Percentiles rank a stretch among this genome's conserved stretches.
These are phyloP conservation scores for Gymnobelideus leadbeateri DNA, from an alignment of 2,113 vertebrate species.

Conservation along the genomic window DNA sequence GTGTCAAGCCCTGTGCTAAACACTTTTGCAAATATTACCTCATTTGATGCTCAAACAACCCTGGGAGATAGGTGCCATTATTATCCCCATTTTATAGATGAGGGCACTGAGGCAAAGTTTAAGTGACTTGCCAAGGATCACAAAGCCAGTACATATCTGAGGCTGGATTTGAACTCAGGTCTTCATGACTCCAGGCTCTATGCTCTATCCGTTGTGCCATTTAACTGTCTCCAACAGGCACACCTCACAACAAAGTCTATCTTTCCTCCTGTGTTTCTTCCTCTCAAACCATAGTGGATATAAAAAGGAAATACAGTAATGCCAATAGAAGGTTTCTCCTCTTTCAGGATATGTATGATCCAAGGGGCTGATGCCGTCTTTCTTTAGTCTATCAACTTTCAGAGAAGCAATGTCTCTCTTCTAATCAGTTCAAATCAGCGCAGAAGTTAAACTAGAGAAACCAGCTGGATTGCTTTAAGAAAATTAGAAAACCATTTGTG, in stretches of 20 bases:
- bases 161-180: no score
- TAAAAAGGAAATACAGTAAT: neutral
- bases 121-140: no score
- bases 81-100: no score
- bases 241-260: neutral
- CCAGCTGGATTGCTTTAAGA: neutral
- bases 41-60: no score
- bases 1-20: no score
- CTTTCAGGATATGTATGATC: neutral
- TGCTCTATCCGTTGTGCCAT: neutral
- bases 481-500: neutral
- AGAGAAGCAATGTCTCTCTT: neutral
- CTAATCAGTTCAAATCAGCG: neutral
- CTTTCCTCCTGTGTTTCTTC: neutral
- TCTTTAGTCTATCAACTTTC: neutral
- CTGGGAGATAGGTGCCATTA: no score
- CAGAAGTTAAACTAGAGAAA: neutral
- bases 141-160: no score
- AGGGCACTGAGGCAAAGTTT: no score
- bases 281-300: neutral
- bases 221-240: neutral
- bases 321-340: neutral
- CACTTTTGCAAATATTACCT: no score
- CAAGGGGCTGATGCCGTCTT: neutral
- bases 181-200: no score